Percentiles rank a stretch among this genome's conserved stretches.
phyloP scores from a whole-genome alignment of 2,888 invertebrate genomes.

The Diachrysia chrysitis region DNA sequence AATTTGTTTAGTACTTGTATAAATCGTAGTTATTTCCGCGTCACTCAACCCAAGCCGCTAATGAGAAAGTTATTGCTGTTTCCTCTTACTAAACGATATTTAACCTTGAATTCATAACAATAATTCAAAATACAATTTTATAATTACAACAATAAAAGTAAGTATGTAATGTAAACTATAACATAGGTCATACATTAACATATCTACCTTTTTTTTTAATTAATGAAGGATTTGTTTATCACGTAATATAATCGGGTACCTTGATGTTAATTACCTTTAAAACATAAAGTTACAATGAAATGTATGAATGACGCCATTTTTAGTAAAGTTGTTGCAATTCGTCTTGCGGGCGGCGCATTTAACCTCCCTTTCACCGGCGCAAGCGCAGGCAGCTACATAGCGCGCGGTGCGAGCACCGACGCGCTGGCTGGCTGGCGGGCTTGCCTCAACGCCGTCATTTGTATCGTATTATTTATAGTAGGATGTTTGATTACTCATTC shows the following conservation, averaged over 20 bases:
- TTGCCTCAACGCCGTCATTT: conserved; percentile 43
- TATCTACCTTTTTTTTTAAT: conserved; percentile 9
- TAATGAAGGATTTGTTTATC: conserved; percentile 52
- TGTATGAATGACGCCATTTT: conserved; percentile 87
- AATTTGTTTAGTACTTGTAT: neutral
- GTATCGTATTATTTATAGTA: conserved; percentile 16
- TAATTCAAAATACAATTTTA: conserved; percentile 10
- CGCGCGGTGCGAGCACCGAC: conserved; percentile 68
- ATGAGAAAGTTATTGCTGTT: conserved; percentile 17
- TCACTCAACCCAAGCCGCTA: neutral
- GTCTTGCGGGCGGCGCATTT: conserved; percentile 79
- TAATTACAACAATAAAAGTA: neutral
- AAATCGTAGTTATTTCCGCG: neutral
- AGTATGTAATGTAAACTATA: conserved; percentile 15
- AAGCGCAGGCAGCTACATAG: conserved; percentile 48
- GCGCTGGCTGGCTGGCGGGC: conserved; percentile 73
- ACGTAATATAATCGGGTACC: conserved; percentile 50
- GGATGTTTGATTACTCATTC: conserved; percentile 9
- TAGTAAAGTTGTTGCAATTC: conserved; percentile 86
- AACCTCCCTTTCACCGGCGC: conserved; percentile 86
- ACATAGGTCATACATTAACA: conserved; percentile 1
- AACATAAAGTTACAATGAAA: conserved; percentile 81
- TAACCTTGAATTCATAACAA: conserved; percentile 33
- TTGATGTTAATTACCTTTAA: conserved; percentile 73
- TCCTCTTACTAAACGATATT: conserved; percentile 8